Evolutionary conservation across 2,113 vertebrate species (phyloP), one percentile per base, ranked within the genome.

Genomic region (Ursus arctos): DNA sequence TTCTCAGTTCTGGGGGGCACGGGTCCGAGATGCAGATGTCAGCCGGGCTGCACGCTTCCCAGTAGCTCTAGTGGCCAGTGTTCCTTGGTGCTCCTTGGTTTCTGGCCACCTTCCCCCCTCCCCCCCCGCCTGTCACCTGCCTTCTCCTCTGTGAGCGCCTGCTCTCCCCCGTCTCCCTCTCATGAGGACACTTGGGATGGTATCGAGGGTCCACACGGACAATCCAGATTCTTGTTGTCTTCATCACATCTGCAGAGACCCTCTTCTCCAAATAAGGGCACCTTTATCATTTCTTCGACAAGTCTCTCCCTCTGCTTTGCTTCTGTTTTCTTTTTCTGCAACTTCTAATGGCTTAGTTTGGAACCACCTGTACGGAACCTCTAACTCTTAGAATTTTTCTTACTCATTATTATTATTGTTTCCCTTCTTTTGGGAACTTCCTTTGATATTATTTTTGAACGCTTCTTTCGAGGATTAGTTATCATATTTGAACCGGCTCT

Each of bases 51-150:
- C 0, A 11, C 6, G 12, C 40, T 7, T 26, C 36, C 49, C 16
- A 0, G n/a, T 16, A 18, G 79, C 40, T 14, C 43, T 49, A 31
- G 31, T 26, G 2, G 24, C 79, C 65, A 2, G 33, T 11, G 1
- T 8, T 8, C 76, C 33, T 14, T 0, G 22, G 80, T 10, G 81
- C 2, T 24, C 80, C 21, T 15, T 13, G 43, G 36, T 36, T 55
- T 19, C 4, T 3, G 43, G 72, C 22, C 72, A 19, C n/a, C 2
- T 49, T 2, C 76, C 28, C 36, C 36, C n/a, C 0, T 40, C 40
- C 55, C 51, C 51, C 16, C 19, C 18, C 18, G 5, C 2, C 0
- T 6, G 1, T 47, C 1, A 0, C 1, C 2, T 3, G 9, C 22
- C 22, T 3, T 51, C 24, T 57, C 51, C 43, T 40, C 61, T 31